phyloP scores from a whole-genome alignment of 1,140 invertebrate genomes.

The Drosophila tani region DNA sequence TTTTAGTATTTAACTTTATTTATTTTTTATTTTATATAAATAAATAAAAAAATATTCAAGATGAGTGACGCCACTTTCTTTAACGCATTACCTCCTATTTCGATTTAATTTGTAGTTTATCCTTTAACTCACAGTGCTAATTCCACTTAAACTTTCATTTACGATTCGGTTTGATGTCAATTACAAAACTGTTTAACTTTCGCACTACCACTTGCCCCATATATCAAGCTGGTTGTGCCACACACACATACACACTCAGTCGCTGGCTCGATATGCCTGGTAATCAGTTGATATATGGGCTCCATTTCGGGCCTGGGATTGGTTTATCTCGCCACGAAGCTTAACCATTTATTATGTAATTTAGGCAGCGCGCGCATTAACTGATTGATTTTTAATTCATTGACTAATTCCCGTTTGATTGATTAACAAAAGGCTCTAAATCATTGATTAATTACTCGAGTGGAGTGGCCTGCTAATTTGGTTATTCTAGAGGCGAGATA shows the following conservation, averaged over 20 bases:
- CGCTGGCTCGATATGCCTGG: background rate
- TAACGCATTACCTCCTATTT: too few species aligned
- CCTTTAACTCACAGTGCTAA: background rate
- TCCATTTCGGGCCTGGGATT: conserved; percentile 28
- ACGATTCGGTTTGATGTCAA: background rate
- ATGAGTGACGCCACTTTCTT: too few species aligned
- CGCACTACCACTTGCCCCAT: conserved; percentile 15
- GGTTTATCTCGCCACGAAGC: conserved; percentile 39
- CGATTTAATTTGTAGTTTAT: background rate
- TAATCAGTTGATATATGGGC: conserved; percentile 39
- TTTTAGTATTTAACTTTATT: too few species aligned
- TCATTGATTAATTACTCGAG: conserved; percentile 33
- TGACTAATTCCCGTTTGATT: conserved; percentile 39
- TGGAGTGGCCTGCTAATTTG: conserved; percentile 12
- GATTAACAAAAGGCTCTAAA: conserved; percentile 37
- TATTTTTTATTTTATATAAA: too few species aligned
- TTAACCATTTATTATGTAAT: conserved; percentile 50
- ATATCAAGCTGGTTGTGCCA: conserved; percentile 16
- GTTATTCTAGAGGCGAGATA: background rate
- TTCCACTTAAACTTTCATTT: conserved; percentile 7
- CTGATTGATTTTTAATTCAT: conserved; percentile 56
- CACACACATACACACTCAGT: background rate
- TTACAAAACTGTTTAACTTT: conserved; percentile 17
- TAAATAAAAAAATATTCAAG: too few species aligned
- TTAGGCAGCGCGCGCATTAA: conserved; percentile 27